Conservation (phyloP, 1,140 invertebrate genomes). For the Homalodisca vitripennis region DNA sequence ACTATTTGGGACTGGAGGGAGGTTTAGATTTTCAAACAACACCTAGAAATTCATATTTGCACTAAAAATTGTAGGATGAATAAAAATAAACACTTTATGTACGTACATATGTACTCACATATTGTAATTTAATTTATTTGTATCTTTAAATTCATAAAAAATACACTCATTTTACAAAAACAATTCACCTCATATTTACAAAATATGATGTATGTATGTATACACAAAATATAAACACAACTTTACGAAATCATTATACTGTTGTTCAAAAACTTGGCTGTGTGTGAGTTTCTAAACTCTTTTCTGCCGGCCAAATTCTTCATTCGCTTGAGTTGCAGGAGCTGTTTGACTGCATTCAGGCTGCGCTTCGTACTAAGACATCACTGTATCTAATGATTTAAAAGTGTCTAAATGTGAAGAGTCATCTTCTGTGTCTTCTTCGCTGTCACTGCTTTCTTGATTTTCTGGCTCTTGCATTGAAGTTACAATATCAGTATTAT, state of each 20-base stretch:
- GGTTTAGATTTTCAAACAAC: slow-evolving; percentile 5
- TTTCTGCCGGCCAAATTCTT: background rate
- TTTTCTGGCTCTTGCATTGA: background rate
- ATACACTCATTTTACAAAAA: background rate
- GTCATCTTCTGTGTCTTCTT: background rate
- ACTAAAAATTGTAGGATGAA: background rate
- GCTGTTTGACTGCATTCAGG: too few species aligned
- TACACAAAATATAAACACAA: background rate
- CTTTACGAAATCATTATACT: background rate
- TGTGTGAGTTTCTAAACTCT: too few species aligned
- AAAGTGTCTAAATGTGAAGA: background rate
- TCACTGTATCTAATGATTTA: background rate
- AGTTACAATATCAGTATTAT: background rate
- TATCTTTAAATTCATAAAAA: background rate
- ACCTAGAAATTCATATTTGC: background rate
- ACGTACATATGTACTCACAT: background rate
- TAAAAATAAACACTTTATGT: too few species aligned
- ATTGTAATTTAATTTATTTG: background rate
- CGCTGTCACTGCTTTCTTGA: too few species aligned
- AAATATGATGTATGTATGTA: background rate
- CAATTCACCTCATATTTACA: background rate
- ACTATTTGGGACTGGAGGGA: background rate
- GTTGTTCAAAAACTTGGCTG: background rate
- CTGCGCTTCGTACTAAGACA: background rate
- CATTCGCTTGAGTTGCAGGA: too few species aligned